Evolutionary conservation across 2,113 vertebrate genomes (phyloP).

Genomic region (Bubo scandiacus): DNA sequence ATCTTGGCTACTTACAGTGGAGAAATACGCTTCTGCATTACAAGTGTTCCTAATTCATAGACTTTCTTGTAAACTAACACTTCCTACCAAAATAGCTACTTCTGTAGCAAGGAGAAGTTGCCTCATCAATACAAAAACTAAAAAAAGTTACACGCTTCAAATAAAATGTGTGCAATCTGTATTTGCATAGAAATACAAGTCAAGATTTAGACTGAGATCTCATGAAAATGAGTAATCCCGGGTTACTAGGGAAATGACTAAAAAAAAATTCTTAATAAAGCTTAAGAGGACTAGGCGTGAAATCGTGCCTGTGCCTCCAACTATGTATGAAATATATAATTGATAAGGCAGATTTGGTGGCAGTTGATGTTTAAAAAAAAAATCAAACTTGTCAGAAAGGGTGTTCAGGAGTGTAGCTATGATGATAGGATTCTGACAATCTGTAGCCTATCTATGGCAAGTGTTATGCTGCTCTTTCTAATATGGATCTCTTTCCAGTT

Average conservation of each 20-base stretch:
- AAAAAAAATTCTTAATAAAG: not conserved
- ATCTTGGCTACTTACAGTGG: not conserved
- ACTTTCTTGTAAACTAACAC: not conserved
- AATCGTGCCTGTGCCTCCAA: not conserved
- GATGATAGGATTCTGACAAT: not conserved
- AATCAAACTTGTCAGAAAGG: not conserved
- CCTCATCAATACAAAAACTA: not conserved
- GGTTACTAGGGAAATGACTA: not conserved
- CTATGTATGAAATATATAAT: not conserved
- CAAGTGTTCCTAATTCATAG: not conserved
- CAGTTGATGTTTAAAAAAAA: not conserved
- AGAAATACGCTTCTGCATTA: not conserved
- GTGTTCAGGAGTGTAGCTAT: not conserved
- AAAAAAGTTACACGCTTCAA: not conserved
- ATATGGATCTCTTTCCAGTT: constrained; percentile 60
- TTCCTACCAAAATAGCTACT: not conserved
- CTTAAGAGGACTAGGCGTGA: not conserved
- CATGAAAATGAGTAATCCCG: not conserved
- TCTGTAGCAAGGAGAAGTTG: not conserved
- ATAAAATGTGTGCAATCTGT: not conserved
- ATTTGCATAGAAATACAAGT: not conserved
- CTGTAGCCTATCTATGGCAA: not conserved
- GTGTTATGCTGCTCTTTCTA: not conserved
- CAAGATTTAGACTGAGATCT: not conserved
- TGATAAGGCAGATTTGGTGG: not conserved